A percentile compares a stretch with the other conserved stretches of the same genome.
phyloP scores from a whole-genome alignment of 2,888 invertebrate species.

The Dione juno region DNA sequence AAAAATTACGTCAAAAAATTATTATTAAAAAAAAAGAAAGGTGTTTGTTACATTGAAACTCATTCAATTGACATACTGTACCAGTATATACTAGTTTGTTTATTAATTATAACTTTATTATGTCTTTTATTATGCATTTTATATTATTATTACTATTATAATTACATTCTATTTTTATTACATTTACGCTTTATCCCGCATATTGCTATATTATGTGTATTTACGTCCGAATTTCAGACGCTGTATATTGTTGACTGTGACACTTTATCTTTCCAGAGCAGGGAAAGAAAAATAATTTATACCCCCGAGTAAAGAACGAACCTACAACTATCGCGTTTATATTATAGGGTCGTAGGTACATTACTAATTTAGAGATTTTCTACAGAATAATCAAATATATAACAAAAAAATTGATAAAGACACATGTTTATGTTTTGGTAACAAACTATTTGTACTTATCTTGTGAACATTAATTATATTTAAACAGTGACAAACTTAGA shows the following conservation, averaged over 20 bases:
- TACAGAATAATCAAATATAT: too few species aligned
- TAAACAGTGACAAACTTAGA: background rate
- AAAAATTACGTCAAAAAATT: background rate
- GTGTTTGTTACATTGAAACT: background rate
- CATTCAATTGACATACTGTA: background rate
- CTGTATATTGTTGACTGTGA: too few species aligned
- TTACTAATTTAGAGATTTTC: too few species aligned
- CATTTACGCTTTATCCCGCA: background rate
- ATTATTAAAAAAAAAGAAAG: background rate
- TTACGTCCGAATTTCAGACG: too few species aligned
- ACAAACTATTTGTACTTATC: slow-evolving; percentile 59
- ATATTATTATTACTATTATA: background rate
- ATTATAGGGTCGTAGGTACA: too few species aligned
- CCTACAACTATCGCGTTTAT: too few species aligned
- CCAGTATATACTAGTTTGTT: background rate
- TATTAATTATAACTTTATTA: background rate
- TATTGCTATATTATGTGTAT: too few species aligned
- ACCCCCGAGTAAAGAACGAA: too few species aligned
- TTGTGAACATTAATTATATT: background rate
- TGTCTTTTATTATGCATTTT: slow-evolving; percentile 10
- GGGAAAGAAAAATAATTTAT: too few species aligned
- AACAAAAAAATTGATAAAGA: slow-evolving; percentile 2
- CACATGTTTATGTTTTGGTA: slow-evolving; percentile 54
- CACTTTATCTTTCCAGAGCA: too few species aligned
- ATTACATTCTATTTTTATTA: background rate